Evolutionary conservation across 2,113 vertebrate genomes (phyloP), one percentile per base, ranked within the genome.

Genomic region (Pteronura brasiliensis): DNA sequence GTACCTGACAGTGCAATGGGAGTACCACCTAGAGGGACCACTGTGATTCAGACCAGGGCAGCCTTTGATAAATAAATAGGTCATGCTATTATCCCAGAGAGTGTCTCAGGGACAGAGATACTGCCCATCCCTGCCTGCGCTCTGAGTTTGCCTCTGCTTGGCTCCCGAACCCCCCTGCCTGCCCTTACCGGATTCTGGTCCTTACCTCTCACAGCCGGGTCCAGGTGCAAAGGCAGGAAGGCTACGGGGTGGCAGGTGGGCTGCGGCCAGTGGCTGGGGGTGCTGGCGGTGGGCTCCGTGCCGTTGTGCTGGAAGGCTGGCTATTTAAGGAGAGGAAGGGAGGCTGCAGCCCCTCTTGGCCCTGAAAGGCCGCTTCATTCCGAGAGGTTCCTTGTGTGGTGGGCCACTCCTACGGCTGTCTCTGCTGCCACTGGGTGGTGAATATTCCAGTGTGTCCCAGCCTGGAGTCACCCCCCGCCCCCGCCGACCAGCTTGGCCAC

Each of bases 361-460:
- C 87, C 74, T 98, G 97, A 98, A 97, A 98, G 97, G 82, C 94
- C 10, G 52, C 96, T 98, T 98, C 98, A 93, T 97, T 97, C 96
- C 95, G 87, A 98, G 97, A 98, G 98, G 84, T 63, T 90, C 93
- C 80, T 93, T 93, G 93, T 97, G 98, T 98, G 98, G 93, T 86
- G 93, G 93, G 92, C 42, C 76, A 86, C 95, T 94, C 96, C 89
- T 96, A 91, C 69, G 88, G 69, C 74, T 97, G 42, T 3, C 77
- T 92, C 87, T 97, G 86, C 67, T 95, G 39, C 12, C 88, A 49
- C 85, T 52, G 34, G 93, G 79, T 93, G 36, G 95, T 99, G 98
- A 99, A 98, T 99, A 98, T 99, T 97, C 96, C 94, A 98, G 95
- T 98, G 97, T 98, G 97, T 98, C 98, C 90, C 95, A 91, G 93